Evolutionary conservation across 2,113 vertebrate species (phyloP).

Genomic region (Nesogale talazaci): DNA sequence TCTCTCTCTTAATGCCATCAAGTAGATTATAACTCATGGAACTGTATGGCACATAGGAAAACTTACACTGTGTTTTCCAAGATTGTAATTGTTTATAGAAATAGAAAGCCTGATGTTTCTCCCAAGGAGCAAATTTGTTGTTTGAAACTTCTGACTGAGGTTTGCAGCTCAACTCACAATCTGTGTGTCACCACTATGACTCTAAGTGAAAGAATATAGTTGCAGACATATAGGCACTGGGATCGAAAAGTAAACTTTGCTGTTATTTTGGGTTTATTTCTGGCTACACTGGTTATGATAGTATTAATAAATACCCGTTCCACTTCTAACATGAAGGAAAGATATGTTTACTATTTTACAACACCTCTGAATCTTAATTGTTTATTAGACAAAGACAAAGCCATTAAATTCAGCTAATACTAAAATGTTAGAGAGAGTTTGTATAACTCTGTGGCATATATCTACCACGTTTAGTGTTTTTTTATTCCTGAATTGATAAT

Average conservation of each 20-base stretch:
- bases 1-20: too few relatives aligned
- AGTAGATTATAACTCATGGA: too few relatives aligned
- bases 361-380: not conserved
- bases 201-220: not conserved
- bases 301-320: not conserved
- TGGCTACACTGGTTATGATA: not conserved
- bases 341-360: not conserved
- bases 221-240: not conserved
- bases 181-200: not conserved
- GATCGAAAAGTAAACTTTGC: not conserved
- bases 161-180: too few relatives aligned
- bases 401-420: not conserved
- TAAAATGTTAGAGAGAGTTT: not conserved
- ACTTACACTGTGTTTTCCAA: too few relatives aligned
- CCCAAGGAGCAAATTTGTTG: too few relatives aligned
- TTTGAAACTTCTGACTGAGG: too few relatives aligned
- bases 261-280: slow-evolving; percentile 8
- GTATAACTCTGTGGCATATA: not conserved
- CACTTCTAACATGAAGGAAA: not conserved
- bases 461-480: not conserved
- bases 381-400: not conserved
- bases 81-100: too few relatives aligned
- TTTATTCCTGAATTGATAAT: not conserved
- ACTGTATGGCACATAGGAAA: too few relatives aligned
- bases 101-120: too few relatives aligned